Base-by-base conservation (phyloP, 2,888 invertebrate genomes). In the Philhelius pedissequus region DNA sequence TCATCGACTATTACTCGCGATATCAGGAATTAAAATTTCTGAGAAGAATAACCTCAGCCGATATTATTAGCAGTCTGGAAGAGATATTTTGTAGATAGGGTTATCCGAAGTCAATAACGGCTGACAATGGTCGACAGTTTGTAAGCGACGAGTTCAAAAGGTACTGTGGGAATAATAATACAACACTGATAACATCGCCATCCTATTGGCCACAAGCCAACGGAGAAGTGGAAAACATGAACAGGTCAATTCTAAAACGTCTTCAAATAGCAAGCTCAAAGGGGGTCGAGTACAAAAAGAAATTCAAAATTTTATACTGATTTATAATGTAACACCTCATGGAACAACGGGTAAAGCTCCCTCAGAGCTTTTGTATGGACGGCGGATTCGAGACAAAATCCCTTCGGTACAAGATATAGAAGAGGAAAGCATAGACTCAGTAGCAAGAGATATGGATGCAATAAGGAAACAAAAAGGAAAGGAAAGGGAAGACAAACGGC, bases 291-390 rank as follows among this genome's bases (percentile, higher is more conserved):
- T 73, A 77, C 52, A 79, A 60, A 18, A 40, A 13, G 66, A 77
- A 64, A 52, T 86, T 45, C 75, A 75, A 58, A 75, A 79, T 20
- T 79, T 60, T 38, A 50, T 58, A 6, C 1, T 80, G 27, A 86
- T 79, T 64, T 69, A 84, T 32, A 80, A 73, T 25, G 73, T 74
- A 6, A 81, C 77, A 18, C 74, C 77, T 8, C 86, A 86, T 62
- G 66, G 80, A 15, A 81, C 68, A 22, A 81, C 76, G n/a, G 80
- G 80, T 13, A 43, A 58, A 43, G 45, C 76, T 27, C 70, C 81
- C 4, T 62, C 69, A 20, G 35, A 78, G 75, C 50, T 78, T 8
- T 25, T 78, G 22, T 83, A 58, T 18, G 70, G 64, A 11, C 22
- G 78, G 20, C 13, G 32, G 11, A 83, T 78, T 52, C 43, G 77